These are phyloP conservation scores for Drosophila meridionalis DNA, from an alignment of 2,888 invertebrate species.

Conservation along the genomic window DNA sequence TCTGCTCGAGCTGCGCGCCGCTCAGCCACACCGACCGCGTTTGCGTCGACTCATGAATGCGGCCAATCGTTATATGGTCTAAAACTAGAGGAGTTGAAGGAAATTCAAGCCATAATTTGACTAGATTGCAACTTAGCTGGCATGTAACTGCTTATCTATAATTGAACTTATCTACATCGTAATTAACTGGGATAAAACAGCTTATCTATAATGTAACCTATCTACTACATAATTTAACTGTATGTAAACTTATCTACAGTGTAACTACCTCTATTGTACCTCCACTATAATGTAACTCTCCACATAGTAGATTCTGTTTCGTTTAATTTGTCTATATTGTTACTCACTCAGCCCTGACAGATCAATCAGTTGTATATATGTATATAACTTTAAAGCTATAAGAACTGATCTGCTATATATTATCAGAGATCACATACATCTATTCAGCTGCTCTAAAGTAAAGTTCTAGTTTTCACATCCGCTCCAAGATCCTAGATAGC, in stretches of 20 bases:
- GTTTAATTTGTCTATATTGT: not conserved
- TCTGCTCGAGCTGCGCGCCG: constrained; percentile 60
- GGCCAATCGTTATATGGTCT: constrained; percentile 45
- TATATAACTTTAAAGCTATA: not conserved
- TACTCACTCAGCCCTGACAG: not conserved
- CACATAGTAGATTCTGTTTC: too few species aligned
- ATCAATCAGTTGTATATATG: not conserved
- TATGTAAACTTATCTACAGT: not conserved
- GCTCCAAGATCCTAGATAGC: constrained; percentile 24
- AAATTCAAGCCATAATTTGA: too few species aligned
- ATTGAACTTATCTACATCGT: not conserved
- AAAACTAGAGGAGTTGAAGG: not conserved
- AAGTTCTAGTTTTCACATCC: not conserved
- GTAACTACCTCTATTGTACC: not conserved
- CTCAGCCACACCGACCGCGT: constrained; percentile 13
- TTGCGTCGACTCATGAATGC: constrained; percentile 40
- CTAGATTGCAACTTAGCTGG: not conserved
- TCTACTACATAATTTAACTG: too few species aligned
- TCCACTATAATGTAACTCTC: not conserved
- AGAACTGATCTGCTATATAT: not conserved
- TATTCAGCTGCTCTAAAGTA: too few species aligned
- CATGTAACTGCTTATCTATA: not conserved
- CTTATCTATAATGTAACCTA: not conserved
- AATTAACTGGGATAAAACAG: not conserved
- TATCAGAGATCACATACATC: not conserved